Base-by-base conservation (phyloP, 2,888 invertebrate genomes). In the Thelaira solivaga region DNA sequence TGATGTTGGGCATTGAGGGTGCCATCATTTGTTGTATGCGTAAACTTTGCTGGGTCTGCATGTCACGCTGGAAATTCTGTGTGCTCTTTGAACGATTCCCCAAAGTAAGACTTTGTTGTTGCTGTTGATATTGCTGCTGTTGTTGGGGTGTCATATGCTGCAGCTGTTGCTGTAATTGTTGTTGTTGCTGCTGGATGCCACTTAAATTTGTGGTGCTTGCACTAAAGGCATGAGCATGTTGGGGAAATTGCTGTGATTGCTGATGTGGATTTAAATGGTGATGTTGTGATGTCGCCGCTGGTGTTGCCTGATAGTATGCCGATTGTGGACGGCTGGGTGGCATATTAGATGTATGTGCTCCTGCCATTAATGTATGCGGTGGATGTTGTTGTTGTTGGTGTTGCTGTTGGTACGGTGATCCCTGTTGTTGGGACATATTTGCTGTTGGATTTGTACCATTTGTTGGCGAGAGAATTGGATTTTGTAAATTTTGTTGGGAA, bases 1-100 rank as follows among this genome's bases (percentile, higher is more conserved):
- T 86, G n/a, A 89, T 89, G 77, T 89, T 89, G 24, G 89, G 89
- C 89, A 89, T 89, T 7, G 89, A 89, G 0, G 89, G 89, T 11
- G 89, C 89, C 86, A 89, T 83, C 85, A 89, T 87, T 81, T 88
- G 88, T 74, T 88, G 89, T 82, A 89, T 84, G 26, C 89, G 86
- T 29, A 88, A 76, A 72, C 87, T 86, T 26, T 87, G 88, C 36
- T 85, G 86, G 5, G 75, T 76, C 65, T 87, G 86, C 65, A 82
- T 81, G 45, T 86, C 87, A 34, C 86, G 83, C 59, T 84, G 86
- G 61, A 89, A 89, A 67, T 86, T 86, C 64, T 84, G 86, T 29
- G 84, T 85, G 31, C 81, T 84, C 53, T 86, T 87, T 16, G 84
- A 83, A 49, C 88, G 87, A 81, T 85, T 87, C 39, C 83, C 84